Conservation (phyloP, 2,797 vertebrate species). For the Brachyrhaphis roseni region DNA sequence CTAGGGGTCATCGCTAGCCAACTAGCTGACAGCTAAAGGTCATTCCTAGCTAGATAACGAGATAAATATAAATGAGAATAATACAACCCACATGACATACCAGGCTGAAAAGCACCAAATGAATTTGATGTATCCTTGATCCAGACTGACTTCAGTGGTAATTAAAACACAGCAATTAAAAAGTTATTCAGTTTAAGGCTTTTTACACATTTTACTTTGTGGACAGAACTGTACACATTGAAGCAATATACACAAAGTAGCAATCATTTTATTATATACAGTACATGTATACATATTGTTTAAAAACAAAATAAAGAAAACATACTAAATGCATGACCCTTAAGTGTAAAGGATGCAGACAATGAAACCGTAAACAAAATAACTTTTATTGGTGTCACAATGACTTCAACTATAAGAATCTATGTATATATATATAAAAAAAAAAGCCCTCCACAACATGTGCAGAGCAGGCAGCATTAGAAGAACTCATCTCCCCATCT, state of each 20-base stretch:
- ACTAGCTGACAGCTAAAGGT: no score
- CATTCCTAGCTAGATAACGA: neutral
- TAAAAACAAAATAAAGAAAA: neutral
- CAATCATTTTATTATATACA: neutral
- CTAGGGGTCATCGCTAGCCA: no score
- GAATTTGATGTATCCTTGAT: no score
- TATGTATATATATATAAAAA: neutral
- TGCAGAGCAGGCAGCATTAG: slow-evolving; percentile 21
- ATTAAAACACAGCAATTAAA: neutral
- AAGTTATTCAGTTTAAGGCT: neutral
- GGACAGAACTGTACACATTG: neutral
- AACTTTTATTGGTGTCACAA: slow-evolving; percentile 38
- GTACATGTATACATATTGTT: neutral
- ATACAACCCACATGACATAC: no score
- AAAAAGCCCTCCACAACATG: neutral
- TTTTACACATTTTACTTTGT: neutral
- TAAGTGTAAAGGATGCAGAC: neutral
- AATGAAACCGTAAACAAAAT: slow-evolving; percentile 35
- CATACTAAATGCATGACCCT: neutral
- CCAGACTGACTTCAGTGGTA: no score
- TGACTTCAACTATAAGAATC: slow-evolving; percentile 9
- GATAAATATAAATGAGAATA: no score
- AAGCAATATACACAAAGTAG: no score
- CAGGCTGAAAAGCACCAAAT: no score
- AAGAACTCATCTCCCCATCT: neutral